Conservation (phyloP, 2,888 invertebrate species). For the Dromius quadrimaculatus region DNA sequence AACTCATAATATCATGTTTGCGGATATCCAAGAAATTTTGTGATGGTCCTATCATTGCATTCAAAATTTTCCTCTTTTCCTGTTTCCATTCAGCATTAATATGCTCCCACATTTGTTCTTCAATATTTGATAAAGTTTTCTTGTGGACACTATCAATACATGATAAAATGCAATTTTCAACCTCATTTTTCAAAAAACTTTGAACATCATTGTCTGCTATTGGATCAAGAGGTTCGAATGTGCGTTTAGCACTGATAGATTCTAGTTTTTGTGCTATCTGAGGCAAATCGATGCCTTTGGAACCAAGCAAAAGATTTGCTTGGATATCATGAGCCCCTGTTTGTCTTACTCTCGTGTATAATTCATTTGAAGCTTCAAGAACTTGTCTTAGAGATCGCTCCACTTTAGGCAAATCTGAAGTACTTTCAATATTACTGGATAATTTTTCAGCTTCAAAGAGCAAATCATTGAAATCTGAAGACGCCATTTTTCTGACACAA, state of each 20-base stretch:
- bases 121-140: constrained; percentile 75
- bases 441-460: constrained; percentile 93
- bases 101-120: constrained; percentile 81
- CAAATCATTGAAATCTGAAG: constrained; percentile 84
- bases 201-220: constrained; percentile 92
- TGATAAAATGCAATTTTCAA: constrained; percentile 92
- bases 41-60: constrained; percentile 88
- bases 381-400: constrained; percentile 93
- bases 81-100: constrained; percentile 91
- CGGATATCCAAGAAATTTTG: constrained; percentile 84
- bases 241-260: constrained; percentile 84
- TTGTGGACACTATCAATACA: constrained; percentile 91
- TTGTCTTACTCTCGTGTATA: constrained; percentile 88
- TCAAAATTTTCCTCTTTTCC: constrained; percentile 89
- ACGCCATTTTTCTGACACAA: constrained; percentile 15
- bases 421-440: constrained; percentile 88
- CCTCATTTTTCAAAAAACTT: constrained; percentile 91
- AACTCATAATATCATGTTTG: constrained; percentile 67
- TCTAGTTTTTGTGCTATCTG: constrained; percentile 92
- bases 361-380: constrained; percentile 88
- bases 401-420: constrained; percentile 85
- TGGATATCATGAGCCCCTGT: constrained; percentile 90
- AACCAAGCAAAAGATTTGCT: constrained; percentile 93
- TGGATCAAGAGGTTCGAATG: constrained; percentile 91
- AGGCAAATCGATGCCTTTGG: constrained; percentile 93